Base-by-base conservation (phyloP, 2,113 vertebrate genomes). In the Neomonachus schauinslandi region DNA sequence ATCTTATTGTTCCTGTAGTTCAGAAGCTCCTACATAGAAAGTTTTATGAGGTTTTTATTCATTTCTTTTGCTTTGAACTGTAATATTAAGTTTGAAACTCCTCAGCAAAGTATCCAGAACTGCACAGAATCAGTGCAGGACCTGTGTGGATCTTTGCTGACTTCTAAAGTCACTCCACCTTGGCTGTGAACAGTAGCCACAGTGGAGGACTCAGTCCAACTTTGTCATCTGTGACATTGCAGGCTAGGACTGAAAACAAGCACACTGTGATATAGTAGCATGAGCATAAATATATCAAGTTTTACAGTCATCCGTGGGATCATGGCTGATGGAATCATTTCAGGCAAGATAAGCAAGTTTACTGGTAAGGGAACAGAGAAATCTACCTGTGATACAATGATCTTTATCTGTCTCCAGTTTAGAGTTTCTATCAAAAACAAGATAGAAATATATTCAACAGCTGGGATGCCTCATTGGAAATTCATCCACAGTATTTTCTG, bases 361-460 rank as follows among this genome's bases (percentile, higher is more conserved):
- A 51, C 18, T 90, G 51, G 49, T 57, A 94, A 49, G 11, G 42
- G 51, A 53, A 51, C 24, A 69, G 42, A 90, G 95, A 74, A 72
- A 72, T 39, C 72, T 72, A 81, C 65, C 65, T 53, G 31, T 79
- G 74, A n/a, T 87, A n/a, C 49, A 28, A 63, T 92, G 49, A 86
- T 84, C 69, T 42, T 2, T 63, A 80, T 81, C 15, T 71, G 22
- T 79, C 9, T 83, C 89, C n/a, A 76, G 89, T 33, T 96, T 51
- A 90, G 5, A 67, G 24, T 84, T 97, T 82, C 42, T 84, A 90
- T 57, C n/a, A 80, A 93, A 80, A 96, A 77, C 7, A 87, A 87
- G 49, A 55, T 53, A 82, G 67, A 94, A 84, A 96, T 53, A 61
- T 72, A 90, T 84, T 95, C 19, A 94, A 51, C 69, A 97, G 71